phyloP scores from a whole-genome alignment of 2,113 vertebrate genomes.

The Calidris pygmaea region DNA sequence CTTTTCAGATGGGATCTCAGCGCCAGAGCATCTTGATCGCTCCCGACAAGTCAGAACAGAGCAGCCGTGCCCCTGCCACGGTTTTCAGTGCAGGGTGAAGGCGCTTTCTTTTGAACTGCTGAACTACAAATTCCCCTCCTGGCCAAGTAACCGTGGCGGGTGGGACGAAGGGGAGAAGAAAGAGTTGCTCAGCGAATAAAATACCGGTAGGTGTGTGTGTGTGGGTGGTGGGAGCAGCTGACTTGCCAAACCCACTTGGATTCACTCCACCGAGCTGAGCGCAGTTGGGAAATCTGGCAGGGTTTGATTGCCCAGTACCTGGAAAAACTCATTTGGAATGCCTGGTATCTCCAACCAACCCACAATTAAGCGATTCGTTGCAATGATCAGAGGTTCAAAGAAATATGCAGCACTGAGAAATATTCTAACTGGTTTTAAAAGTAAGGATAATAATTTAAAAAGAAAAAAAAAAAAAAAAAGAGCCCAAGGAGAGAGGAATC shows the following conservation, averaged over 20 bases:
- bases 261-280: background rate
- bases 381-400: background rate
- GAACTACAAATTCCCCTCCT: conserved; percentile 19
- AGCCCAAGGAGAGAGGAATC: background rate
- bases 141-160: background rate
- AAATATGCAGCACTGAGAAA: background rate
- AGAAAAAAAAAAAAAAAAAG: background rate
- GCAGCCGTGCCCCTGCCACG: conserved; percentile 65
- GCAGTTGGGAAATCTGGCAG: background rate
- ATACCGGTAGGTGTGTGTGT: background rate
- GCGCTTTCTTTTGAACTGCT: conserved; percentile 41
- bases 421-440: background rate
- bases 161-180: background rate
- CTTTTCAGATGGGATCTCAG: background rate
- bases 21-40: conserved; percentile 56
- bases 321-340: conserved; percentile 22
- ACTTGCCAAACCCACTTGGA: conserved; percentile 9
- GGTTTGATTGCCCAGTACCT: background rate
- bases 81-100: background rate
- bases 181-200: background rate
- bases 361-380: background rate
- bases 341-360: background rate
- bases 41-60: conserved; percentile 78
- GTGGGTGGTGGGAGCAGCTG: conserved; percentile 38
- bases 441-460: background rate